A percentile compares a stretch with the other conserved stretches of the same genome.
These are phyloP conservation scores for Nyctibius grandis DNA, from an alignment of 2,797 vertebrate species.

Conservation along the genomic window DNA sequence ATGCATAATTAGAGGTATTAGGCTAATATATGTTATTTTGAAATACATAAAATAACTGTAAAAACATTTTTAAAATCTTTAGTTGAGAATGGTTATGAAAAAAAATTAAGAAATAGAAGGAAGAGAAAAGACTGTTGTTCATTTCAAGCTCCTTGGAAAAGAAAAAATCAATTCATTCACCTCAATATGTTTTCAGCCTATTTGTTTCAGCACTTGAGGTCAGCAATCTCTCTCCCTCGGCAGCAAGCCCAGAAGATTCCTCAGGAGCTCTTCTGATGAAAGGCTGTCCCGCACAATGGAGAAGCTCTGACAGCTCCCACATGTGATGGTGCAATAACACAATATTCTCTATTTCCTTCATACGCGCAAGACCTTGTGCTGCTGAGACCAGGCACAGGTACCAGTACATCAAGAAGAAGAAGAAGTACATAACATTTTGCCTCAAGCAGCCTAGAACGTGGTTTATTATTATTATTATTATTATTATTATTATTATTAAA, in stretches of 20 bases:
- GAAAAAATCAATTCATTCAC: neutral
- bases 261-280: neutral
- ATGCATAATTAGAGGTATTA: conserved; percentile 33
- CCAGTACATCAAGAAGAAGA: neutral
- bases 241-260: neutral
- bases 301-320: neutral
- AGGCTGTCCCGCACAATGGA: fast-evolving
- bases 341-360: neutral
- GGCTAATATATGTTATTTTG: conserved; percentile 51
- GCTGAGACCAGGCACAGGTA: neutral
- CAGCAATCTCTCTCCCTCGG: neutral
- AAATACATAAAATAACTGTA: conserved; percentile 11
- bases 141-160: neutral
- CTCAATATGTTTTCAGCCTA: neutral
- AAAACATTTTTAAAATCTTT: conserved; percentile 36
- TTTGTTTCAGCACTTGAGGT: neutral
- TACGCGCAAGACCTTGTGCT: neutral
- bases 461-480: neutral
- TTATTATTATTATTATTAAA: neutral
- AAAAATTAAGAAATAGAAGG: neutral
- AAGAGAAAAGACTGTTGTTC: neutral
- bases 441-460: neutral
- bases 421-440: neutral
- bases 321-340: neutral
- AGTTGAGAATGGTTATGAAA: neutral